These are phyloP conservation scores for Halesus radiatus DNA, from an alignment of 1,140 invertebrate genomes.

Conservation along the genomic window DNA sequence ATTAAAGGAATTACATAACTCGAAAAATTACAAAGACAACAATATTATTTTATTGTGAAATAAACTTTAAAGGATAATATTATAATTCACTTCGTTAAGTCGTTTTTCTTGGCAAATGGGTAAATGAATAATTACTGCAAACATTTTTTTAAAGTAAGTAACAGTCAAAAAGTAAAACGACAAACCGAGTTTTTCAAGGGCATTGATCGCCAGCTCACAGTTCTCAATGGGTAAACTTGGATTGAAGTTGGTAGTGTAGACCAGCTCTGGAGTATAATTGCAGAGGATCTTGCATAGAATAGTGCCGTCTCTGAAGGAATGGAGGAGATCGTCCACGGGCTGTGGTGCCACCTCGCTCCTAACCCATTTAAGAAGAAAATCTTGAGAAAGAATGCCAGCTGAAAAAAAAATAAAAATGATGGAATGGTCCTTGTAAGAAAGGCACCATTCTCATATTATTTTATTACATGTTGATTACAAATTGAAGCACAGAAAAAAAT, in stretches of 20 bases:
- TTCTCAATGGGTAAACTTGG: not conserved
- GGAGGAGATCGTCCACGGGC: not conserved
- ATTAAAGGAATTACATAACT: too few relatives aligned
- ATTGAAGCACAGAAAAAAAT: not conserved
- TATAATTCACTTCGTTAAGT: too few relatives aligned
- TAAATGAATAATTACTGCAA: too few relatives aligned
- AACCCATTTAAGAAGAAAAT: not conserved
- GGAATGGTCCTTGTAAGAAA: not conserved
- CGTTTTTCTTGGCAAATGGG: too few relatives aligned
- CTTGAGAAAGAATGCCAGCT: not conserved
- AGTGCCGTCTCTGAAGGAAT: not conserved
- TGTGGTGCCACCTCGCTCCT: not conserved
- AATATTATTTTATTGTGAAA: too few relatives aligned
- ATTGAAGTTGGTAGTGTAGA: not conserved
- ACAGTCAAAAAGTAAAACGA: not conserved
- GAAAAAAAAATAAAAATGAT: not conserved
- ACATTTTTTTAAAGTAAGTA: too few relatives aligned
- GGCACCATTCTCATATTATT: not conserved
- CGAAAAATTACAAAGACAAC: too few relatives aligned
- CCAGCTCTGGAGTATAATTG: not conserved
- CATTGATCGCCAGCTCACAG: not conserved
- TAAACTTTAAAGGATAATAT: too few relatives aligned
- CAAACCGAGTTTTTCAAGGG: not conserved
- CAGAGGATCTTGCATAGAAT: slow-evolving; percentile 13
- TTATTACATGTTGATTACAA: not conserved